Evolutionary conservation across 2,113 vertebrate genomes (phyloP).

Genomic region (Pterocles gutturalis): DNA sequence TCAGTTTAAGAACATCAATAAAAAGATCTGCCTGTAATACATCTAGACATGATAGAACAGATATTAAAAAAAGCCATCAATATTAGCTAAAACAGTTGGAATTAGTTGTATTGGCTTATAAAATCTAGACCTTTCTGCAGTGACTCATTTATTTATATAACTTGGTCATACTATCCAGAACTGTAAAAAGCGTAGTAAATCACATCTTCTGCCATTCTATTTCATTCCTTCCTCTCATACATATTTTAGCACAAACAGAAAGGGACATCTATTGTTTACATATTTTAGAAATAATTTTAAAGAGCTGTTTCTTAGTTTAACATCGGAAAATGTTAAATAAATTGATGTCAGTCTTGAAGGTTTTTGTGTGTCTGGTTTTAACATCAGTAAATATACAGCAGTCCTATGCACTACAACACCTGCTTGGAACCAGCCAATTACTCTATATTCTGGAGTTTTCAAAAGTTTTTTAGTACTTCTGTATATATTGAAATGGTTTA

Average conservation of each 20-base stretch:
- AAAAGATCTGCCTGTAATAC: neutral
- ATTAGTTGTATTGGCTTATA: neutral
- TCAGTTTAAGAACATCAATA: neutral
- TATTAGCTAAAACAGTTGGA: neutral
- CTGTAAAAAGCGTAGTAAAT: neutral
- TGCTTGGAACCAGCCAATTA: neutral
- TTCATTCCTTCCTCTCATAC: neutral
- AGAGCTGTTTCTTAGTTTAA: neutral
- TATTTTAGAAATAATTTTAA: neutral
- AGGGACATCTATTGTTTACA: neutral
- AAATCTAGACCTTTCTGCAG: neutral
- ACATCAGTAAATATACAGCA: neutral
- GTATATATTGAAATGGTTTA: neutral
- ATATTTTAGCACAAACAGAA: neutral
- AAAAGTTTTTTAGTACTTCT: neutral
- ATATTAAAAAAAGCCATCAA: neutral
- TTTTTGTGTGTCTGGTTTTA: neutral
- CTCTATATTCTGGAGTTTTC: neutral
- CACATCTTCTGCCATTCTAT: neutral
- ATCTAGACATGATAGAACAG: neutral
- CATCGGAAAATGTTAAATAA: neutral
- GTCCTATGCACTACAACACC: neutral
- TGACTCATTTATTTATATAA: slow-evolving; percentile 34
- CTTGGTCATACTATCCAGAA: neutral
- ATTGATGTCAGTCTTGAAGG: neutral